Conservation (phyloP, 1,140 invertebrate genomes). For the Euwallacea similis region DNA sequence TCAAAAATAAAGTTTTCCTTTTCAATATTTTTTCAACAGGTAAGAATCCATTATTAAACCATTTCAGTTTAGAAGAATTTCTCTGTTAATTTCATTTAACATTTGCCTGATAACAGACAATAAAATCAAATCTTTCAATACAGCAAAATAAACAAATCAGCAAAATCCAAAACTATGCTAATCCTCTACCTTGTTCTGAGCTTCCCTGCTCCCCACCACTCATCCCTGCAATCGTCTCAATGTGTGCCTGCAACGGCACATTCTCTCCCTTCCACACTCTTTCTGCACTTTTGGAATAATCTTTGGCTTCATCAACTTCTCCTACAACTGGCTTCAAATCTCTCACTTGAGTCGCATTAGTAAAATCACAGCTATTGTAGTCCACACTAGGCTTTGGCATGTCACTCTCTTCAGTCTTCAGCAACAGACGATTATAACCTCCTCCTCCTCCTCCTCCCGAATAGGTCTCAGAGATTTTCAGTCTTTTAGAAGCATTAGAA, state of each 20-base stretch:
- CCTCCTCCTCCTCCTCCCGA: no score
- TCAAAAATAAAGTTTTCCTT: no score
- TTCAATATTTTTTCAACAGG: no score
- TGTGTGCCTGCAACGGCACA: background rate
- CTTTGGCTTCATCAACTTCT: slow-evolving; percentile 35
- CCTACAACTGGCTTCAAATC: slow-evolving; percentile 2
- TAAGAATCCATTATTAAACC: no score
- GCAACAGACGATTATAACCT: no score
- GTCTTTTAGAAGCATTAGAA: slow-evolving; percentile 7
- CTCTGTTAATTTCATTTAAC: no score
- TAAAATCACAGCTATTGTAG: slow-evolving; percentile 36
- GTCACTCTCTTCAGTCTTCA: slow-evolving; percentile 10
- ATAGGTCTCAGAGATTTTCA: slow-evolving; percentile 24
- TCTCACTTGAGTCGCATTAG: slow-evolving; percentile 21
- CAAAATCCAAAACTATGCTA: no score
- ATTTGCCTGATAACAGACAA: no score
- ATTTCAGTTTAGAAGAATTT: no score
- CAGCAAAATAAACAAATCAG: background rate
- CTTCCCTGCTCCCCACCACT: slow-evolving; percentile 9
- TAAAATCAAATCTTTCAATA: no score
- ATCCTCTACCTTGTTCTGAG: slow-evolving; percentile 29
- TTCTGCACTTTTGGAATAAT: slow-evolving; percentile 26
- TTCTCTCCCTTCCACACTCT: slow-evolving; percentile 14
- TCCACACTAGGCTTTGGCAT: slow-evolving; percentile 25
- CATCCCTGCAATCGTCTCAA: background rate